Evolutionary conservation across 2,797 vertebrate species (phyloP), one percentile per base, ranked within the genome.

Genomic region (Microtus obscurus): DNA sequence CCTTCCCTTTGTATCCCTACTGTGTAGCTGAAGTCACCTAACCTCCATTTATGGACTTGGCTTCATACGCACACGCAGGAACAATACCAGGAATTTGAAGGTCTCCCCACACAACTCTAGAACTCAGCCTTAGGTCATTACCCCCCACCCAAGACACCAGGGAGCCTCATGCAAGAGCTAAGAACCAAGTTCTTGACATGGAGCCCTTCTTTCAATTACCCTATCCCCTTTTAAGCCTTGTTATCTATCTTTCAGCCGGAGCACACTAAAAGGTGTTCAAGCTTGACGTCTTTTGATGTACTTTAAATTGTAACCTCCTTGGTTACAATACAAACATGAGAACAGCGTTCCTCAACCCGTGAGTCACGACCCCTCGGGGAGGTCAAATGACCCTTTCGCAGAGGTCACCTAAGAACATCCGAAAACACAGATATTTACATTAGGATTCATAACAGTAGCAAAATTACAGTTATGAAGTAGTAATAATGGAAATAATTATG

Each of bases 241-340:
- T 81, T 91, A 61, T 94, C n/a, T 91, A 61, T 96, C 40, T 79
- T 93, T 48, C 48, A 17, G 87, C 40, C 61, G 11, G 37, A 82
- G 48, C 27, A 53, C 11, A 23, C 51, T 76, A 48, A 59, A 78
- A 77, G 48, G 25, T 27, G 16, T 34, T 92, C 73, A 89, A 79
- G 87, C 43, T 67, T 90, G 37, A 2, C 5, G 4, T 87, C 37
- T 80, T 78, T 94, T 90, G 37, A 88, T 69, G 25, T 37, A 76
- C 3, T 82, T 91, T 29, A 21, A 4, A 2, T 40, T 81, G 29
- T 34, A 65, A 83, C 1, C 31, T 27, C 23, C 27, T 43, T 51
- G 53, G 25, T 17, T 53, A 59, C 13, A 73, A 29, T 11, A 76
- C 17, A 67, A 93, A 89, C 87, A 83, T n/a, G 12, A 34, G 17